A percentile compares a stretch with the other conserved stretches of the same genome.
phyloP scores from a whole-genome alignment of 2,888 invertebrate species.

The Pherbina coryleti region DNA sequence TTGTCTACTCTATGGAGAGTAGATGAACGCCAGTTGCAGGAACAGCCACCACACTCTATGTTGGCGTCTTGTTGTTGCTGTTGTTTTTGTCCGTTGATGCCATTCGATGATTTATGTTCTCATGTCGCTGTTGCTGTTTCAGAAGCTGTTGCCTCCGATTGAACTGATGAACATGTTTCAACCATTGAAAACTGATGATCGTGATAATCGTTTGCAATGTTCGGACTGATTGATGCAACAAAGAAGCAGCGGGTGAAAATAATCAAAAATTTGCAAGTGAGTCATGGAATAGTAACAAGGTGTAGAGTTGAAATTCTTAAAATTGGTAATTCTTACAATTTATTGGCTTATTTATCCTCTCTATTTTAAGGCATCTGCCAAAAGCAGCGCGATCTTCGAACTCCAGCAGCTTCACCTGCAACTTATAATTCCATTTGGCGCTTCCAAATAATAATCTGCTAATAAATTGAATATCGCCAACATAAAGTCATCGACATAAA shows the following conservation, averaged over 20 bases:
- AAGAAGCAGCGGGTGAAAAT: conserved; percentile 12
- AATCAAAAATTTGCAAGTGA: background rate
- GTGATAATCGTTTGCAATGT: background rate
- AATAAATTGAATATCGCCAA: conserved; percentile 34
- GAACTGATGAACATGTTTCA: conserved; percentile 31
- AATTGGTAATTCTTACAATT: no score
- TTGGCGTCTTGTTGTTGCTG: background rate
- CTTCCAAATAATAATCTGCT: conserved; percentile 22
- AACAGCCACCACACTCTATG: background rate
- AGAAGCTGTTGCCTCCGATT: conserved; percentile 11
- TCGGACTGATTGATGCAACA: no score
- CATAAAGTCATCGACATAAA: conserved; percentile 29
- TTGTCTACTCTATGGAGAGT: conserved; percentile 63
- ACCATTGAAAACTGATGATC: conserved; percentile 1
- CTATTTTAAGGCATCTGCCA: no score
- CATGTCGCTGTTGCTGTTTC: conserved; percentile 37
- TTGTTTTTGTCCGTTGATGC: conserved; percentile 21
- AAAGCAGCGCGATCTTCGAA: background rate
- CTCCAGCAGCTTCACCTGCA: background rate
- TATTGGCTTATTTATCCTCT: no score
- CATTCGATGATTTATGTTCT: conserved; percentile 19
- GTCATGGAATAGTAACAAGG: no score
- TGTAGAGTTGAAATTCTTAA: no score
- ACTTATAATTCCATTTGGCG: conserved; percentile 27
- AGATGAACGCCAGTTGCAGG: background rate